phyloP scores from a whole-genome alignment of 2,888 invertebrate genomes.

The Acanthosepion pharaonis region DNA sequence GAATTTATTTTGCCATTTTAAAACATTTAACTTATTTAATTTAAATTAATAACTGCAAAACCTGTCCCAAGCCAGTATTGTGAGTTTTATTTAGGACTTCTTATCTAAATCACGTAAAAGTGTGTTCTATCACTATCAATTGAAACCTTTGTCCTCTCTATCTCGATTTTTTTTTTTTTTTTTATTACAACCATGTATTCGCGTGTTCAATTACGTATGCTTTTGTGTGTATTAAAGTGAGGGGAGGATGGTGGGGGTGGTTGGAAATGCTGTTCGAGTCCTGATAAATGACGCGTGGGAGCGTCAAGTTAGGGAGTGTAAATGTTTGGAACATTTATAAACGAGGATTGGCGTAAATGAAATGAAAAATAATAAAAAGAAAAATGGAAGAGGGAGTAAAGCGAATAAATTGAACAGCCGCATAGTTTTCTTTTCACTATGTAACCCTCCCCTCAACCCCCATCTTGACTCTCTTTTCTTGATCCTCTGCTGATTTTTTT shows the following conservation, averaged over 20 bases:
- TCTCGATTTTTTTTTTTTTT: too few relatives aligned
- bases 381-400: not conserved
- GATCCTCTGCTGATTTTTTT: not conserved
- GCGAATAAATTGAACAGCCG: not conserved
- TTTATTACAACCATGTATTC: not conserved
- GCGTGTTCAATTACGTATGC: not conserved
- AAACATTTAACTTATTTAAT: too few relatives aligned
- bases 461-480: not conserved
- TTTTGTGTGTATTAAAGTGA: not conserved
- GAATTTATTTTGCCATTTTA: too few relatives aligned
- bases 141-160: too few relatives aligned
- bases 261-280: not conserved
- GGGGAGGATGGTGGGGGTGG: not conserved
- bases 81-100: too few relatives aligned
- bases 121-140: too few relatives aligned
- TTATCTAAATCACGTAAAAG: too few relatives aligned
- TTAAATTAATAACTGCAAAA: too few relatives aligned
- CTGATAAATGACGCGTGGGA: not conserved
- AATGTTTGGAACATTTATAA: not conserved
- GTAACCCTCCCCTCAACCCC: not conserved
- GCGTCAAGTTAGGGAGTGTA: not conserved
- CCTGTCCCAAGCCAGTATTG: too few relatives aligned
- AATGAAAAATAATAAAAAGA: too few relatives aligned
- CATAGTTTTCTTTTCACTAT: not conserved
- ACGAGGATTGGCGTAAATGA: not conserved